A percentile compares a stretch with the other conserved stretches of the same genome.
phyloP scores from a whole-genome alignment of 2,113 vertebrate species.

The Heterocephalus glaber region DNA sequence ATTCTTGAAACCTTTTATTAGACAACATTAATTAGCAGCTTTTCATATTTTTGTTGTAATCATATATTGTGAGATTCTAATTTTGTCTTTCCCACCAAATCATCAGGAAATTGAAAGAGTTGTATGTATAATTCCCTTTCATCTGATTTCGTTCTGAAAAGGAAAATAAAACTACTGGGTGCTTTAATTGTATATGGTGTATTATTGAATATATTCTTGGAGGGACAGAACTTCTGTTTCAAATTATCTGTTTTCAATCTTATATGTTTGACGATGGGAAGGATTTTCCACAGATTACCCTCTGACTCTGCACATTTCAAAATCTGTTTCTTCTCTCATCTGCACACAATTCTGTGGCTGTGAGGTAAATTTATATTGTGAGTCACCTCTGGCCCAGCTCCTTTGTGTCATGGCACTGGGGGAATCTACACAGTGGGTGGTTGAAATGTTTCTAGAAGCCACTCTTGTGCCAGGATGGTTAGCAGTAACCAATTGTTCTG shows the following conservation, averaged over 20 bases:
- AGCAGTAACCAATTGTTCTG: background rate
- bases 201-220: background rate
- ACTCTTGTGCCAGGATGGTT: background rate
- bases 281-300: slow-evolving; percentile 44
- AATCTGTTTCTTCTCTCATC: background rate
- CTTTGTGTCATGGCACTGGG: background rate
- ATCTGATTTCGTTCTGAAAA: background rate
- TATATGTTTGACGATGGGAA: slow-evolving; percentile 11
- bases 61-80: background rate
- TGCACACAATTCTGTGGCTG: accelerated
- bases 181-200: background rate
- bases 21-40: background rate
- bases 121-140: background rate
- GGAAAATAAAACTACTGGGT: background rate
- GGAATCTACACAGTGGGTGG: background rate
- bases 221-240: slow-evolving; percentile 40
- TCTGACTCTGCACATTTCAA: background rate
- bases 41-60: background rate
- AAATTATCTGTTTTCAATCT: slow-evolving; percentile 43
- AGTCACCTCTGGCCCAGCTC: background rate
- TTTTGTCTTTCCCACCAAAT: background rate
- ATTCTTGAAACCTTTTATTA: background rate
- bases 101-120: background rate
- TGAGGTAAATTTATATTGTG: background rate
- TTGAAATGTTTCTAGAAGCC: slow-evolving; percentile 33